Percentiles rank a stretch among this genome's conserved stretches.
These are phyloP conservation scores for Mola mola DNA, from an alignment of 2,113 vertebrate genomes.

Conservation along the genomic window DNA sequence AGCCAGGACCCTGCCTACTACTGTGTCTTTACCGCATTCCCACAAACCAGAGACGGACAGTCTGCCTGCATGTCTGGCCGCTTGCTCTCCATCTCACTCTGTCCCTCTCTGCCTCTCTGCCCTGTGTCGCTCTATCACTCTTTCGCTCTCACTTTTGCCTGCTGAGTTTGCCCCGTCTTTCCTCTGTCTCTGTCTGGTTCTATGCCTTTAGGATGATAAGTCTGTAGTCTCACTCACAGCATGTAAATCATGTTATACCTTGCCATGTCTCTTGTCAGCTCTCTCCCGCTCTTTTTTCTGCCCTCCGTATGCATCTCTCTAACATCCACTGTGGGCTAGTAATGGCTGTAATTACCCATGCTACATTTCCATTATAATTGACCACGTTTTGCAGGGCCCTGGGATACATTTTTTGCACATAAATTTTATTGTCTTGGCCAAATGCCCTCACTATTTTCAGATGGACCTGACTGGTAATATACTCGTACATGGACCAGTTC, in stretches of 20 bases:
- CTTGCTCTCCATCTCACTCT: conserved; percentile 40
- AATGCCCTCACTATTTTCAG: conserved; percentile 41
- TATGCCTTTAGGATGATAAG: conserved; percentile 67
- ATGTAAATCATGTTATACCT: conserved; percentile 72
- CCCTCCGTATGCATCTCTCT: conserved; percentile 33
- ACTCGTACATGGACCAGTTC: conserved; percentile 67
- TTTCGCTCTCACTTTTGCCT: conserved; percentile 45
- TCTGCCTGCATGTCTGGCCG: conserved; percentile 76
- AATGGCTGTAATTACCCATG: conserved; percentile 59
- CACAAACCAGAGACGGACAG: conserved; percentile 78
- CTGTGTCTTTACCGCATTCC: conserved; percentile 78
- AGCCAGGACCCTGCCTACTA: conserved; percentile 73
- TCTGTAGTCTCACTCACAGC: conserved; percentile 67
- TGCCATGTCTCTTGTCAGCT: conserved; percentile 63
- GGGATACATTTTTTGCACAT: conserved; percentile 65
- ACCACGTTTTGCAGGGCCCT: conserved; percentile 49
- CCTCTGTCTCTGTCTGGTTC: conserved; percentile 50
- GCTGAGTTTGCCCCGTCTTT: conserved; percentile 50
- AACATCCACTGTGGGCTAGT: conserved; percentile 55
- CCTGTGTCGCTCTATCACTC: conserved; percentile 42
- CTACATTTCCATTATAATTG: conserved; percentile 76
- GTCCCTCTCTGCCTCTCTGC: conserved; percentile 40
- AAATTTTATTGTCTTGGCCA: conserved; percentile 72
- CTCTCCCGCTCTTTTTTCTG: conserved; percentile 9
- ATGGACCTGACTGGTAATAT: conserved; percentile 62